These are phyloP conservation scores for Trachymyrmex cornetzi DNA, from an alignment of 1,140 invertebrate genomes.

Conservation along the genomic window DNA sequence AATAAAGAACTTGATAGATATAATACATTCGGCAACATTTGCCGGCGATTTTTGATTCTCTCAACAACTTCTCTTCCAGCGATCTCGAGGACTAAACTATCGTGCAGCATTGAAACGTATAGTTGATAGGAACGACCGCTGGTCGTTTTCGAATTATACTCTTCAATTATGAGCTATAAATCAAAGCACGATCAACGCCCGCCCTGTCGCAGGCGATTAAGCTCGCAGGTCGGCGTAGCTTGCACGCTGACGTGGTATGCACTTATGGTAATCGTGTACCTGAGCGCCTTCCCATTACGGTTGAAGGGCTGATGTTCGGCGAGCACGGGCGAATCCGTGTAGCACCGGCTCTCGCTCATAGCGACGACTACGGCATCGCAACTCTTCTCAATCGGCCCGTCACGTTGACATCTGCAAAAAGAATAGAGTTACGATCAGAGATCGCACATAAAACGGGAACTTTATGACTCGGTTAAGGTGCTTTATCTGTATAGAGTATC, in stretches of 20 bases:
- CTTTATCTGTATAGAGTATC: no score
- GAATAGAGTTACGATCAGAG: background rate
- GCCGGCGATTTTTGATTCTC: background rate
- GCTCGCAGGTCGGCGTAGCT: slow-evolving; percentile 25
- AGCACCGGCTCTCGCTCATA: slow-evolving; percentile 79
- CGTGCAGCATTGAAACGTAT: background rate
- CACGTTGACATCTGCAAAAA: slow-evolving; percentile 70
- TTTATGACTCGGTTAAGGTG: background rate
- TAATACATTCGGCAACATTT: background rate
- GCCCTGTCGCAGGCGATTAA: slow-evolving; percentile 72
- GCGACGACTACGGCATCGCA: slow-evolving; percentile 76
- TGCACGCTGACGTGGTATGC: slow-evolving; percentile 14
- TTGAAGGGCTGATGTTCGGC: slow-evolving; percentile 79
- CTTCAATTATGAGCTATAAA: slow-evolving; percentile 74
- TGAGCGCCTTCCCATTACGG: slow-evolving; percentile 85
- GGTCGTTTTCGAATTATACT: slow-evolving; percentile 52
- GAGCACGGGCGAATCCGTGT: slow-evolving; percentile 75
- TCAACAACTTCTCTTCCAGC: background rate
- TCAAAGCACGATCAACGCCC: slow-evolving; percentile 57
- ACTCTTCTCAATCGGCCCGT: slow-evolving; percentile 50
- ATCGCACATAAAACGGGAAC: background rate
- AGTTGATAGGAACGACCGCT: background rate
- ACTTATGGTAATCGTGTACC: slow-evolving; percentile 79
- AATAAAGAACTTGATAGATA: background rate
- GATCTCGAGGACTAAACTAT: background rate